A percentile compares a stretch with the other conserved stretches of the same genome.
phyloP scores from a whole-genome alignment of 2,113 vertebrate genomes.

The Hymenochirus boettgeri region DNA sequence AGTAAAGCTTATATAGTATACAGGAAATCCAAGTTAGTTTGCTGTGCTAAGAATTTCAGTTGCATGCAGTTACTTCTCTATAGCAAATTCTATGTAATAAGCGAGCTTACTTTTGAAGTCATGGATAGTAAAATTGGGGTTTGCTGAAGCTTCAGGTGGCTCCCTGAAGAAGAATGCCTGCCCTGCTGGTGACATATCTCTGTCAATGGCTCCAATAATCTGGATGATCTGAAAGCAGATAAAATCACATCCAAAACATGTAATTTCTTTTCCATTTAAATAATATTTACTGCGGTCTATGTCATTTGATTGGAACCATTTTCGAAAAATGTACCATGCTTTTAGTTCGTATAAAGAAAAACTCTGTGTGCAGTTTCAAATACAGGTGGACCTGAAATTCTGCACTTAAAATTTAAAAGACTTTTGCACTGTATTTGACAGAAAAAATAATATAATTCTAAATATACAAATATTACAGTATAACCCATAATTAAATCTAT shows the following conservation, averaged over 20 bases:
- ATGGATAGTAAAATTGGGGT: slow-evolving; percentile 90
- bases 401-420: no score
- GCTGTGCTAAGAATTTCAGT: slow-evolving; percentile 3
- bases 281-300: slow-evolving; percentile 8
- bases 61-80: slow-evolving; percentile 19
- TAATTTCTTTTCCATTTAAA: slow-evolving; percentile 17
- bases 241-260: slow-evolving; percentile 27
- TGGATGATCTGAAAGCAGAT: slow-evolving; percentile 84
- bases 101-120: slow-evolving; percentile 89
- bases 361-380: no score
- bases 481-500: no score
- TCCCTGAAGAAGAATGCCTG: slow-evolving; percentile 88
- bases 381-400: no score
- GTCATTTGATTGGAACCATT: background rate
- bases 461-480: no score
- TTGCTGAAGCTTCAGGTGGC: slow-evolving; percentile 74
- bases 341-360: slow-evolving; percentile 7
- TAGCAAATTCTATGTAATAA: slow-evolving; percentile 22
- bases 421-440: no score
- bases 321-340: slow-evolving; percentile 10
- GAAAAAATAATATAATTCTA: no score
- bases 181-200: slow-evolving; percentile 79
- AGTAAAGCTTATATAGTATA: no score
- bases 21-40: slow-evolving; percentile 3
- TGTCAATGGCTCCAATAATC: slow-evolving; percentile 79